Percentiles rank a stretch among this genome's conserved stretches.
These are phyloP conservation scores for Eucidaris tribuloides DNA, from an alignment of 35 echinoderm and acorn worm species.

Conservation along the genomic window DNA sequence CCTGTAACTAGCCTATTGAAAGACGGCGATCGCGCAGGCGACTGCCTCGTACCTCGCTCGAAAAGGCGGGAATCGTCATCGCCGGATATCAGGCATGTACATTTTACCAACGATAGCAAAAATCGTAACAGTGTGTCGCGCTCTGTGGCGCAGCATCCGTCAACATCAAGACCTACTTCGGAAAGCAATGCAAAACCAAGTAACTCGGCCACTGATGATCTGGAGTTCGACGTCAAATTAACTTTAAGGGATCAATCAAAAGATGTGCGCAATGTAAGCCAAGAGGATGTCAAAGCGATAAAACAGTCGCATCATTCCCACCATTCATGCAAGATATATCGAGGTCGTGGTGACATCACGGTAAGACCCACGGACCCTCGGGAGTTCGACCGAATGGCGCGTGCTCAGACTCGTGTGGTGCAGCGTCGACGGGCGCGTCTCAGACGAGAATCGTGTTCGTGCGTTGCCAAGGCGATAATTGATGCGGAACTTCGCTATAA, in stretches of 20 bases:
- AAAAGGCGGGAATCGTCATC: background rate
- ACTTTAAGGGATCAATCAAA: background rate
- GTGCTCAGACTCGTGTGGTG: background rate
- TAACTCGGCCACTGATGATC: no score
- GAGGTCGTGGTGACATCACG: background rate
- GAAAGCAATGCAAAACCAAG: no score
- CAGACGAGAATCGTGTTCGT: background rate
- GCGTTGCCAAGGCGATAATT: background rate
- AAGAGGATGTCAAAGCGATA: background rate
- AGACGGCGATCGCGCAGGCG: background rate
- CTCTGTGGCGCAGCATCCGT: no score
- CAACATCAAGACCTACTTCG: no score
- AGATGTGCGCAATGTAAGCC: no score
- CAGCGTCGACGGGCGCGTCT: background rate
- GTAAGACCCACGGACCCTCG: background rate
- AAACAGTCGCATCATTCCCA: background rate
- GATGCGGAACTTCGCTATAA: background rate
- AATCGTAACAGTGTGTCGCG: background rate
- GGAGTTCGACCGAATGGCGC: background rate
- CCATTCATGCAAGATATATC: constrained; percentile 6
- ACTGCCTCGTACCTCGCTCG: background rate
- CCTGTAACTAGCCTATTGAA: background rate
- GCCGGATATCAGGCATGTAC: background rate
- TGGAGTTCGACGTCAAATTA: background rate
- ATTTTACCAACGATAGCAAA: background rate